Evolutionary conservation across 2,113 vertebrate species (phyloP), one percentile per base, ranked within the genome.

Genomic region (Trogon surrucura): DNA sequence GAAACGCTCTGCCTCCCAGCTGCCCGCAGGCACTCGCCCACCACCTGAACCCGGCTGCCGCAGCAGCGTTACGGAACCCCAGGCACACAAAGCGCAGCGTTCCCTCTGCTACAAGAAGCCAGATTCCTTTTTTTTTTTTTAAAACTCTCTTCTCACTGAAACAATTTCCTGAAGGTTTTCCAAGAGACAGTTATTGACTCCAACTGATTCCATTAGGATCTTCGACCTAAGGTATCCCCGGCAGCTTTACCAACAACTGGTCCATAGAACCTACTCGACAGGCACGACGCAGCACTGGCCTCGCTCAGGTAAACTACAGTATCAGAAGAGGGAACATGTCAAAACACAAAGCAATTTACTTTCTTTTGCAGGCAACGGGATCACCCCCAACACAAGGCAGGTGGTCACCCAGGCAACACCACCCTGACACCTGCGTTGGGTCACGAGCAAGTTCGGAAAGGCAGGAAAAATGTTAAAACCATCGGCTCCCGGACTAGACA

Each of bases 151-250:
- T 36, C 61, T 64, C 20, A 92, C 47, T 32, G 64, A 56, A 94
- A 83, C 67, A 17, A 75, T 51, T 85, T 84, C 80, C 80, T 93
- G 95, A 80, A 92, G 65, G 10, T 66, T 58, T 84, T 94, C 87
- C 80, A 94, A 87, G 72, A 95, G 70, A 32, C 56, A 83, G 86
- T 73, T 51, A 64, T 38, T 81, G 83, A 89, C 78, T 96, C 65
- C 6, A 74, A 62, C 23, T 1, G 29, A 91, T 87, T 94, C 87
- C 81, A 71, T 79, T 14, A 56, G 65, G 65, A 26, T 84, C 83
- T 41, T 56, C 67, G 67, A 32, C 70, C 86, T 44, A 60, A 84
- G 80, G 80, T 56, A 12, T 26, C 80, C 48, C 1, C 53, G 77
- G 79, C 87, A 95, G 72, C 89, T 48, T 51, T 15, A 80, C 45